A percentile compares a stretch with the other conserved stretches of the same genome.
Conservation (phyloP, 2,888 invertebrate genomes). For the Orchestes rusci region DNA sequence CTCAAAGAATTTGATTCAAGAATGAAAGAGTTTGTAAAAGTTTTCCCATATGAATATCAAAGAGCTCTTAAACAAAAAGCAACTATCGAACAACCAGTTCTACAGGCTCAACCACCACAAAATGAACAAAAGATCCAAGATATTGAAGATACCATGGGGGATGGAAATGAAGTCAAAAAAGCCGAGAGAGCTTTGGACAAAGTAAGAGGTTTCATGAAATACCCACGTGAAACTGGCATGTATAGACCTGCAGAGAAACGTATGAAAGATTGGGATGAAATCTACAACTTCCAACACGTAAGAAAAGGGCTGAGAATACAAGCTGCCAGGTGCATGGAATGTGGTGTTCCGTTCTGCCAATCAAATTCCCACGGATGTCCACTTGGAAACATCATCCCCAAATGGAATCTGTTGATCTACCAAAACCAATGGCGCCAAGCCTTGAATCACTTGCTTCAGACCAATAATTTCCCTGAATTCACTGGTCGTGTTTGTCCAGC, state of each 20-base stretch:
- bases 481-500: constrained; percentile 79
- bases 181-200: constrained; percentile 77
- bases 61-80: constrained; percentile 66
- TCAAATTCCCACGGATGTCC: constrained; percentile 86
- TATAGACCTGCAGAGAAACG: constrained; percentile 84
- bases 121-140: constrained; percentile 51
- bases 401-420: constrained; percentile 98
- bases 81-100: constrained; percentile 16
- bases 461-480: constrained; percentile 93
- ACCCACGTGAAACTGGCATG: constrained; percentile 77
- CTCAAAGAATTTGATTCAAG: constrained; percentile 69
- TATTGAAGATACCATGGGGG: constrained; percentile 83
- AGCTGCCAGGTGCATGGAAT: constrained; percentile 97
- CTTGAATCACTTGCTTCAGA: constrained; percentile 85
- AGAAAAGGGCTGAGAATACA: constrained; percentile 79
- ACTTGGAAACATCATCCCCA: constrained; percentile 96
- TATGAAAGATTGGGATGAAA: constrained; percentile 93
- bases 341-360: constrained; percentile 98
- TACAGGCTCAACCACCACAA: constrained; percentile 27
- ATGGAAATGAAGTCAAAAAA: constrained; percentile 72
- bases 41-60: constrained; percentile 97
- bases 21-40: constrained; percentile 79
- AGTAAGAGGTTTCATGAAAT: constrained; percentile 91
- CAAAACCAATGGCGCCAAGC: constrained; percentile 92
- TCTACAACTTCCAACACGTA: constrained; percentile 81